Percentiles rank a stretch among this genome's conserved stretches.
phyloP scores from a whole-genome alignment of 1,140 invertebrate species.

The Charaxes varanes region DNA sequence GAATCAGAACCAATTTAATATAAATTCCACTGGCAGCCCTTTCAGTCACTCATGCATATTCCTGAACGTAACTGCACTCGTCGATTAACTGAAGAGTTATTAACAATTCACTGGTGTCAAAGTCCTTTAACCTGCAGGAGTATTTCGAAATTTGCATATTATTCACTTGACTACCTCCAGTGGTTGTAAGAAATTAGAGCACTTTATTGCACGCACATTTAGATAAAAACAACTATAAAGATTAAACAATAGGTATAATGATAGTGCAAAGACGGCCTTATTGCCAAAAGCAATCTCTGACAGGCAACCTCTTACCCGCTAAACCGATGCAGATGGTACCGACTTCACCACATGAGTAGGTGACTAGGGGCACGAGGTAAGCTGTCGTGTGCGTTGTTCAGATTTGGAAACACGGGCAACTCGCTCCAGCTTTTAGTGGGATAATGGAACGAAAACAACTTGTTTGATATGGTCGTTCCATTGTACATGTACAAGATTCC shows the following conservation, averaged over 20 bases:
- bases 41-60: constrained; percentile 11
- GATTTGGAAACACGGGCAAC: constrained; percentile 80
- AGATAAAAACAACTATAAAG: no score
- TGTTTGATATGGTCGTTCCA: constrained; percentile 81
- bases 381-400: constrained; percentile 70
- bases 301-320: no score
- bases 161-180: constrained; percentile 1
- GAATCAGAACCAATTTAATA: no score
- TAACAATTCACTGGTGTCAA: constrained; percentile 6
- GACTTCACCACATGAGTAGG: no score
- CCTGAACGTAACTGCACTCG: constrained; percentile 10
- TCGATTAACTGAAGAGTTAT: constrained; percentile 16
- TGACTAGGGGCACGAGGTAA: constrained; percentile 83
- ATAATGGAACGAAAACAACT: constrained; percentile 86
- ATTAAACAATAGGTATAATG: no score
- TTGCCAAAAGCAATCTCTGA: no score
- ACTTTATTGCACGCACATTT: no score
- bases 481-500: constrained; percentile 87
- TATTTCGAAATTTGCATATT: neutral
- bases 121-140: constrained; percentile 7
- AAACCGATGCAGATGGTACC: no score
- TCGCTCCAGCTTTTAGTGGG: constrained; percentile 85
- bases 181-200: no score
- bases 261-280: no score
- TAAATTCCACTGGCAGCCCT: constrained; percentile 12